Evolutionary conservation across 2,797 vertebrate species (phyloP).

Genomic region (Novumbra hubbsi): DNA sequence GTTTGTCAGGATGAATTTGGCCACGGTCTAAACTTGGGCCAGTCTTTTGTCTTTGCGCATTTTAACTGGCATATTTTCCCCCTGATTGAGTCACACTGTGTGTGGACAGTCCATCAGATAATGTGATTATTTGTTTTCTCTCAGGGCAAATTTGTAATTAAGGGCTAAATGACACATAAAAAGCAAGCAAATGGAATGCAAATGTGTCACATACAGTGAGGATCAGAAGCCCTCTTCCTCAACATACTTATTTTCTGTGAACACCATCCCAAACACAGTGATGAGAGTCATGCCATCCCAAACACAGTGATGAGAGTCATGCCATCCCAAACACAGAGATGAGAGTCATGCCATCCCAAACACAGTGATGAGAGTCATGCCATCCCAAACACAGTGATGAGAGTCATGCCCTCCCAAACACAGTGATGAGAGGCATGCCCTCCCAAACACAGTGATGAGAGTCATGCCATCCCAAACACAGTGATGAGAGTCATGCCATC

Average conservation of each 20-base stretch:
- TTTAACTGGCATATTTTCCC: conserved; percentile 71
- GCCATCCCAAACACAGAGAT: no score
- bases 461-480: no score
- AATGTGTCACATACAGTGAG: conserved; percentile 57
- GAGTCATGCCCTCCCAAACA: no score
- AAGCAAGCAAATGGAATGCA: conserved; percentile 45
- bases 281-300: background rate
- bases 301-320: background rate
- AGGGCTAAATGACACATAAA: conserved; percentile 67
- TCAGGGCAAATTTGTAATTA: conserved; percentile 71
- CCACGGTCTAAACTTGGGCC: conserved; percentile 64
- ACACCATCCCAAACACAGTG: conserved; percentile 5
- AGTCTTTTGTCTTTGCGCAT: conserved; percentile 66
- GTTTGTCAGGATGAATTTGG: conserved; percentile 39
- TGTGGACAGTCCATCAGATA: conserved; percentile 75
- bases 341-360: background rate
- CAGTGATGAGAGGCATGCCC: no score
- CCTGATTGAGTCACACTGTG: conserved; percentile 60
- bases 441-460: no score
- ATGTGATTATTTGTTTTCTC: conserved; percentile 74
- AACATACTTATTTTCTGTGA: conserved; percentile 26
- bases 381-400: background rate
- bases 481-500: no score
- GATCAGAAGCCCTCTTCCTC: conserved; percentile 35
- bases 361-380: background rate